Conservation (phyloP, 2,888 invertebrate genomes). For the Cantharis nigra region DNA sequence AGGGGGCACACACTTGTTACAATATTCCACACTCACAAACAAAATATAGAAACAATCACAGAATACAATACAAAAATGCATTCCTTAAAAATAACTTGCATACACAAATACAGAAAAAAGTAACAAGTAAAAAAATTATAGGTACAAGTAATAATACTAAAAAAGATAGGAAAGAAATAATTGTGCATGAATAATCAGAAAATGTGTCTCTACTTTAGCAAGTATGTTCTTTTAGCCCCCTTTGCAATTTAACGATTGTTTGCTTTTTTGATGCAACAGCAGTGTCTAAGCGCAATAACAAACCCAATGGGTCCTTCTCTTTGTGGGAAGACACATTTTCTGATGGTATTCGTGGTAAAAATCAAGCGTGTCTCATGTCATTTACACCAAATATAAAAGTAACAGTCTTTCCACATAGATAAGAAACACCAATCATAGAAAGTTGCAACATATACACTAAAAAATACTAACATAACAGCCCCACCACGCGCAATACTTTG, state of each 20-base stretch:
- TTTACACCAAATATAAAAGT: conserved; percentile 55
- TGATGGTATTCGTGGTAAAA: conserved; percentile 57
- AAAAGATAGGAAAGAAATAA: conserved; percentile 40
- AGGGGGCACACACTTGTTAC: conserved; percentile 46
- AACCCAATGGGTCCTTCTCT: conserved; percentile 64
- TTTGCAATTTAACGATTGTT: conserved; percentile 56
- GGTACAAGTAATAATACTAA: conserved; percentile 38
- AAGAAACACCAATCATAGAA: conserved; percentile 60
- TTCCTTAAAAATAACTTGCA: conserved; percentile 29
- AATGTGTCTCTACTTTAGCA: conserved; percentile 65
- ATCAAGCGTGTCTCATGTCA: conserved; percentile 48
- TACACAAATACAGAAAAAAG: conserved; percentile 26
- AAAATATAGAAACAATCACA: conserved; percentile 30
- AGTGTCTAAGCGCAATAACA: conserved; percentile 63
- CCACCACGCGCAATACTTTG: conserved; percentile 9
- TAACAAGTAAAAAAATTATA: conserved; percentile 30
- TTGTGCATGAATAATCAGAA: conserved; percentile 61
- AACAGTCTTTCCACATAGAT: conserved; percentile 82
- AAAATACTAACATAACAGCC: conserved; percentile 12
- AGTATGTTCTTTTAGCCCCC: conserved; percentile 41
- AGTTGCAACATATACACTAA: conserved; percentile 31
- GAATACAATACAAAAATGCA: conserved; percentile 29
- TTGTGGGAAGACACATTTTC: conserved; percentile 86
- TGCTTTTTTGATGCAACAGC: conserved; percentile 47
- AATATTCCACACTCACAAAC: conserved; percentile 38